phyloP scores from a whole-genome alignment of 2,888 invertebrate species.

The Himalopsyche anomala region DNA sequence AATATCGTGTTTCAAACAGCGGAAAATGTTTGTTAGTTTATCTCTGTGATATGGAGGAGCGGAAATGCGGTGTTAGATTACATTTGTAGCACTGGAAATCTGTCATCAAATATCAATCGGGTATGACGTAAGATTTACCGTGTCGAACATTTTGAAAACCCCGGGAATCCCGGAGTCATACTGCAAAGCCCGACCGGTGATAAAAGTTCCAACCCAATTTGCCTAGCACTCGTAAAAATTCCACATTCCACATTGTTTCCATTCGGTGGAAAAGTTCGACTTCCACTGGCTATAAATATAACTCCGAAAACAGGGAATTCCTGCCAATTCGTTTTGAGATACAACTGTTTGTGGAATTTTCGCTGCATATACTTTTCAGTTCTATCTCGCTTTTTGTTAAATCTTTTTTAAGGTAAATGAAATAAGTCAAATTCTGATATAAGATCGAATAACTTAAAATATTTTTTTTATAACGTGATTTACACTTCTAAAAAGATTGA shows the following conservation, averaged over 20 bases:
- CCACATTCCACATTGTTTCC: constrained; percentile 25
- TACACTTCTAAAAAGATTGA: too few relatives aligned
- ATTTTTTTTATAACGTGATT: too few relatives aligned
- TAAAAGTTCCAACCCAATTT: constrained; percentile 22
- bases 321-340: constrained; percentile 3
- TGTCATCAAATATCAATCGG: constrained; percentile 26
- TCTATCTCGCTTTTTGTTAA: not conserved
- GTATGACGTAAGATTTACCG: not conserved
- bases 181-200: not conserved
- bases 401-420: too few relatives aligned
- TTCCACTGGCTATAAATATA: not conserved
- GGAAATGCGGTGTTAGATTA: not conserved
- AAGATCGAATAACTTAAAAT: too few relatives aligned
- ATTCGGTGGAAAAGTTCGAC: constrained; percentile 2
- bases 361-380: not conserved
- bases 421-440: too few relatives aligned
- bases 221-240: constrained; percentile 29
- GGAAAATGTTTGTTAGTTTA: constrained; percentile 2
- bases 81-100: not conserved
- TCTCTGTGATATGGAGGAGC: not conserved
- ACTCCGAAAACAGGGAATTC: not conserved
- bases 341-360: constrained; percentile 1
- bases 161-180: not conserved
- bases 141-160: not conserved
- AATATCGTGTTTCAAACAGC: not conserved